phyloP scores from a whole-genome alignment of 2,888 invertebrate species.

The Trachelus troglodyta region DNA sequence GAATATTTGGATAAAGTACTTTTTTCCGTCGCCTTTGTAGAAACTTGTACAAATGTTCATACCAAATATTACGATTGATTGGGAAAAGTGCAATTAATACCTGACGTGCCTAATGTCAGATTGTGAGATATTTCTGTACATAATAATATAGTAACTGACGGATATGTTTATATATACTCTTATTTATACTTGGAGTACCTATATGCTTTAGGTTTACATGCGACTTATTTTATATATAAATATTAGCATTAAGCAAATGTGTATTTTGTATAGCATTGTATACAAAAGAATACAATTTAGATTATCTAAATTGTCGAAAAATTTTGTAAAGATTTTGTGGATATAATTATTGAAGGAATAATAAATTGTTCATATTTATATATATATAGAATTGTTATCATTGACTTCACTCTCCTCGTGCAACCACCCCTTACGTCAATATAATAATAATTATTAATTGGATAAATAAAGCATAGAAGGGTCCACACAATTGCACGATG shows the following conservation, averaged over 20 bases:
- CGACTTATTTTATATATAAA: neutral
- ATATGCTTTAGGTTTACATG: neutral
- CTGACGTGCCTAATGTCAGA: neutral
- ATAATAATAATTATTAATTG: slow-evolving; percentile 34
- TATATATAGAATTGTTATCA: neutral
- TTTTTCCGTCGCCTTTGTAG: neutral
- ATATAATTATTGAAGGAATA: neutral
- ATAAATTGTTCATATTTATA: neutral
- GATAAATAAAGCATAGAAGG: neutral
- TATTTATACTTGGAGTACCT: neutral
- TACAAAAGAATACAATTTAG: neutral
- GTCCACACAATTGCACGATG: neutral
- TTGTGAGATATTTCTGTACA: neutral
- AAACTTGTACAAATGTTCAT: neutral
- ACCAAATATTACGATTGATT: neutral
- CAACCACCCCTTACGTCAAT: slow-evolving; percentile 25
- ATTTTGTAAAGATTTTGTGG: neutral
- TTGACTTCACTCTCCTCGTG: slow-evolving; percentile 6
- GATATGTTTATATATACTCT: neutral
- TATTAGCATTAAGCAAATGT: neutral
- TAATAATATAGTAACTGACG: neutral
- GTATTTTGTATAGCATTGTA: neutral
- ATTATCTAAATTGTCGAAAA: neutral
- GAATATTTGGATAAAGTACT: neutral
- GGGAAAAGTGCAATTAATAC: neutral